phyloP scores from a whole-genome alignment of 2,797 vertebrate genomes.

The Dromococcyx pavoninus region DNA sequence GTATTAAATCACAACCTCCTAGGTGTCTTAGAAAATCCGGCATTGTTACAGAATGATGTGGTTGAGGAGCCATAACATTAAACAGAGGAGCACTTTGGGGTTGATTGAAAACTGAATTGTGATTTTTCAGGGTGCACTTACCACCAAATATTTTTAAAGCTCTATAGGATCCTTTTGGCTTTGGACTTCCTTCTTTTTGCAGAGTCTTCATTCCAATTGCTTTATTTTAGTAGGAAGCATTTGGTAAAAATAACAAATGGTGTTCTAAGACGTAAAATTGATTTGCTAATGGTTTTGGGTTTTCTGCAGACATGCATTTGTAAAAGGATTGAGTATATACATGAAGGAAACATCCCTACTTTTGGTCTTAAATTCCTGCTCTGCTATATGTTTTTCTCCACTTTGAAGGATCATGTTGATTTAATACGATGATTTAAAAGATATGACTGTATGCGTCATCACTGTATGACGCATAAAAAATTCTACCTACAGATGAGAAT shows the following conservation, averaged over 20 bases:
- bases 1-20: neutral
- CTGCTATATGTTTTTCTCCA: neutral
- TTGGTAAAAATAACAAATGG: neutral
- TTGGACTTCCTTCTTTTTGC: neutral
- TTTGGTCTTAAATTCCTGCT: neutral
- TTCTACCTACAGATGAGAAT: neutral
- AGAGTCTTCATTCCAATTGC: neutral
- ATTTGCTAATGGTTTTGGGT: neutral
- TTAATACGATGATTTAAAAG: neutral
- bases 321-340: neutral
- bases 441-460: neutral
- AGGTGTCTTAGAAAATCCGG: neutral
- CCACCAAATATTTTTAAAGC: neutral
- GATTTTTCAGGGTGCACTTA: neutral
- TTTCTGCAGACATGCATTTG: neutral
- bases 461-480: neutral
- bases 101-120: neutral
- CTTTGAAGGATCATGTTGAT: neutral
- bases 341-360: neutral
- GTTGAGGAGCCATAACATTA: neutral
- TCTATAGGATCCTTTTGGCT: neutral
- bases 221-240: neutral
- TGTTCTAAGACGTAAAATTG: neutral
- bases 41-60: neutral
- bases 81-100: neutral